Evolutionary conservation across 2,888 invertebrate genomes (phyloP), one percentile per base, ranked within the genome.

Genomic region (Esperia sulphurella): DNA sequence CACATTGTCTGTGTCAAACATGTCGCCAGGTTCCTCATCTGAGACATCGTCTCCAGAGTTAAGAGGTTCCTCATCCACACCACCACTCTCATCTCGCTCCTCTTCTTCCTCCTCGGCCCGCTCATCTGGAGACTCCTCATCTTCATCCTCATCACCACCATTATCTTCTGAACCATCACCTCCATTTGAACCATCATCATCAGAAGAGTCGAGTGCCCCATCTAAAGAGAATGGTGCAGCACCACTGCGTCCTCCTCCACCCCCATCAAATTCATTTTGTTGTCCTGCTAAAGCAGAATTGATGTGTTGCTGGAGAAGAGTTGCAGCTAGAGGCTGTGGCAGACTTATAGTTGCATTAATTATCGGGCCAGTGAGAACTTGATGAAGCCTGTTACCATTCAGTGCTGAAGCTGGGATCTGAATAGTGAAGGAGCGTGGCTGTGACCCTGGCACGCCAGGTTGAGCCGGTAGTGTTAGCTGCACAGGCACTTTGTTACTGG

Each of bases 1-100:
- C 50, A 99, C 98, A 91, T 99, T 99, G 65, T 99, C 99, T 39
- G 99, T 98, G 69, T 99, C 99, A 90, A 99, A 99, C 77, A 99
- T 92, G 80, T 98, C 98, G 54, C 94, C 92, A 0, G 97, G 95
- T 74, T 98, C 96, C 70, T 98, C 98, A 77, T 98, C 98, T 43
- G 98, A 98, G 6, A 98, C 98, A 88, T 99, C 98, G 85, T 99
- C 99, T 67, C 94, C 97, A 5, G 98, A 98, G 83, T 98, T 98
- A 0, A 99, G 89, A 0, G 98, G 98, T 74, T 98, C 98, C 90
- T 98, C 92, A 58, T 92, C 92, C 0, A 89, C 83, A 28, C 91
- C 91, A 31, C 92, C 92, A 52, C 91, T 93, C 50, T 94, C 94
- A 57, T 94, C 94, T 14, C 93, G 92, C 61, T 94, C 94, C 54